These are phyloP conservation scores for Ameiurus melas DNA, from an alignment of 2,113 vertebrate genomes.

Conservation along the genomic window DNA sequence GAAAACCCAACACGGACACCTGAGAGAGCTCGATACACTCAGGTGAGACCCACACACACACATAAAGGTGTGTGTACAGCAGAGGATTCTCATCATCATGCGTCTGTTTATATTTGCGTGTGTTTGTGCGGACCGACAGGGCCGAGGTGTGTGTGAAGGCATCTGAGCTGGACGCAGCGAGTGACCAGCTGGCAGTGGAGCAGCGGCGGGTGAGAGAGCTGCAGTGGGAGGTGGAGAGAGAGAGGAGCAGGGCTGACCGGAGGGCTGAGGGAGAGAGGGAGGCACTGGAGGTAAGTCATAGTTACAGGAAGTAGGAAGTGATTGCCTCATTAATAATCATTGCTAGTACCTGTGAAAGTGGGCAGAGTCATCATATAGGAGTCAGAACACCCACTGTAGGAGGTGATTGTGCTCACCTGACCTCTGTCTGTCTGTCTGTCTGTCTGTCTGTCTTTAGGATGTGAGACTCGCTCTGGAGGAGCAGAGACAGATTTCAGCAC, in stretches of 20 bases:
- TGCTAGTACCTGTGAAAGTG: background rate
- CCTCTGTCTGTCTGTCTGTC: background rate
- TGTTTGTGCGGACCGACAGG: slow-evolving; percentile 64
- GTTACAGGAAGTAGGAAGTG: background rate
- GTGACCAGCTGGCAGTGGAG: slow-evolving; percentile 80
- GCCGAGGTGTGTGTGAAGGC: slow-evolving; percentile 83
- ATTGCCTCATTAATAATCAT: background rate
- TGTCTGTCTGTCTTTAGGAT: slow-evolving; percentile 72
- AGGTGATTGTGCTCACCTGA: too few relatives aligned
- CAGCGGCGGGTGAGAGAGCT: slow-evolving; percentile 84
- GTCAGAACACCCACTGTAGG: background rate
- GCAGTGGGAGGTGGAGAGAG: slow-evolving; percentile 89
- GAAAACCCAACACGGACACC: slow-evolving; percentile 86
- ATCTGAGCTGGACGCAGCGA: slow-evolving; percentile 80
- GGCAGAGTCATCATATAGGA: background rate
- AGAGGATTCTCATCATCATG: background rate
- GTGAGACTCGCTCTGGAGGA: slow-evolving; percentile 81
- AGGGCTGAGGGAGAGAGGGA: slow-evolving; percentile 80
- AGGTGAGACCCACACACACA: slow-evolving; percentile 70
- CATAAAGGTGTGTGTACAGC: background rate
- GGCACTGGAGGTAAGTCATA: slow-evolving; percentile 87
- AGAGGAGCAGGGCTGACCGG: slow-evolving; percentile 77
- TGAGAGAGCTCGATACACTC: slow-evolving; percentile 87
- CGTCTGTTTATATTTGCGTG: background rate
- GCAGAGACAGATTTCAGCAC: slow-evolving; percentile 75